Evolutionary conservation across 2,797 vertebrate genomes (phyloP).

Genomic region (Garrulus glandarius): DNA sequence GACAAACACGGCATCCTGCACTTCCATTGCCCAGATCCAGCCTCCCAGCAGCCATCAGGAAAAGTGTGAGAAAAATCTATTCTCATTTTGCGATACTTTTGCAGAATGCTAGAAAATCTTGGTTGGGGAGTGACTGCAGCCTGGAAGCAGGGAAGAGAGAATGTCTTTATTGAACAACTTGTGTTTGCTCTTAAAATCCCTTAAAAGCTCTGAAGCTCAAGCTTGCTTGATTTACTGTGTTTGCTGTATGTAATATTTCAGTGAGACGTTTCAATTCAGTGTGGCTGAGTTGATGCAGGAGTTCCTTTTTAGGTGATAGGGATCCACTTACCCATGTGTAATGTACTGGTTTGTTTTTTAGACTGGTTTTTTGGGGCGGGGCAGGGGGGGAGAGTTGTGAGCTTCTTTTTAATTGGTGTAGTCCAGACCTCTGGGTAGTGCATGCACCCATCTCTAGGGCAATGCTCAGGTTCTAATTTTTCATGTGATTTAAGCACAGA

Average conservation of each 20-base stretch:
- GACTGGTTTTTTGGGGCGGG: neutral
- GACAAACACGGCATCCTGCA: neutral
- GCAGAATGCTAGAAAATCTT: neutral
- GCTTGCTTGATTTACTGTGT: neutral
- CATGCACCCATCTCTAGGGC: neutral
- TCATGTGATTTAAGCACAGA: neutral
- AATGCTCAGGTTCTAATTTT: neutral
- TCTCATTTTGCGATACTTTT: neutral
- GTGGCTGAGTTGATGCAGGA: neutral
- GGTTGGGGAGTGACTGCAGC: neutral
- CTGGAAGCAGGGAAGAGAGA: neutral
- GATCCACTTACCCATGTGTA: neutral
- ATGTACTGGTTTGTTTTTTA: neutral
- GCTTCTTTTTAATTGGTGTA: neutral
- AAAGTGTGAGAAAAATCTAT: neutral
- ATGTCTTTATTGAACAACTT: neutral
- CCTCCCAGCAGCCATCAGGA: neutral
- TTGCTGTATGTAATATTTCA: neutral
- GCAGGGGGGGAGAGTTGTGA: neutral
- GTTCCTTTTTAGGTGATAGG: neutral
- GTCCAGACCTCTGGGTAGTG: neutral
- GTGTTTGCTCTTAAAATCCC: slow-evolving; percentile 31
- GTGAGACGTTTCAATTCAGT: neutral
- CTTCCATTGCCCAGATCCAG: neutral
- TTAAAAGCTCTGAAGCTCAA: slow-evolving; percentile 12